Base-by-base conservation (phyloP, 2,888 invertebrate genomes). In the Busseola fusca region DNA sequence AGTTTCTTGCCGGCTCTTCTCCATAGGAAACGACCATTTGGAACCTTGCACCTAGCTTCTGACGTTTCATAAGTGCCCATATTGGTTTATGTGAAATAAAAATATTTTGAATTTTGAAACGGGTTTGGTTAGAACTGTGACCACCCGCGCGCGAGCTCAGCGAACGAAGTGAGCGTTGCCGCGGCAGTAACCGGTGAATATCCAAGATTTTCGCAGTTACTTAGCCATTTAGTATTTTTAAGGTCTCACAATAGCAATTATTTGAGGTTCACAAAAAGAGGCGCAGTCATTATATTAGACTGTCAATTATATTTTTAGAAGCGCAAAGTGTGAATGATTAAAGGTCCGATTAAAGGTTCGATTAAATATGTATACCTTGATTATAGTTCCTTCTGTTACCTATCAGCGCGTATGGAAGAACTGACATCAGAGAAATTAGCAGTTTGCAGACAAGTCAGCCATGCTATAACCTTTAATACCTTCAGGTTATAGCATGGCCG, bases 381-480 rank as follows among this genome's bases (percentile, higher is more conserved):
- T n/a, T n/a, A n/a, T n/a, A n/a, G n/a, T n/a, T n/a, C n/a, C n/a
- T n/a, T n/a, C n/a, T n/a, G n/a, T n/a, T n/a, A n/a, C n/a, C n/a
- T n/a, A n/a, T n/a, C n/a, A 60, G 27, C 34, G 6, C 10, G 12
- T 50, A 34, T 37, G 6, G 1, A 76, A 64, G 18, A 34, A 67
- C 54, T 54, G 21, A 64, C 21, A 30, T 40, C 48, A 75, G 10
- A 40, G 1, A 66, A 65, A 56, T 42, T 6, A 34, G 34, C 34
- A 59, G 45, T 70, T 71, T 42, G 12, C 18, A 57, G 69, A 71
- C 37, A 68, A 66, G 64, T n/a, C n/a, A n/a, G n/a, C n/a, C n/a
- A 74, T 68, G 50, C 18, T 50, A 40, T 69, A 80, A 70, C 57
- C 70, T 75, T 74, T 75, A 77, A 66, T 78, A 80, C n/a, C n/a